A percentile compares a stretch with the other conserved stretches of the same genome.
Evolutionary conservation across 2,888 invertebrate genomes (phyloP).

Genomic region (Tetanocera ferruginea): DNA sequence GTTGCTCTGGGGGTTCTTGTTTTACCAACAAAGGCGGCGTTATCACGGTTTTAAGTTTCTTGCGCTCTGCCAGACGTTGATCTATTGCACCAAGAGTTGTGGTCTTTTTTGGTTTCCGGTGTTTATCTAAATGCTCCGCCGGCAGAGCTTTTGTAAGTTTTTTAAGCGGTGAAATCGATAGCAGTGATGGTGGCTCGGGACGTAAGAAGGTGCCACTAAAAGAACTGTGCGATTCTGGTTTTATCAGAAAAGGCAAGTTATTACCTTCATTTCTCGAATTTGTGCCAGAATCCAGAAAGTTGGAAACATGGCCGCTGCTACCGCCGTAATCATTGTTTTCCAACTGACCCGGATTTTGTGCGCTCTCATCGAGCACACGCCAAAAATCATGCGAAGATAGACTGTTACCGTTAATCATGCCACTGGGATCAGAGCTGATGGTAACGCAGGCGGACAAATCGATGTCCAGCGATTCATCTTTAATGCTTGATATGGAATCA

Average conservation of each 20-base stretch:
- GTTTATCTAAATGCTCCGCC: conserved; percentile 36
- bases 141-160: conserved; percentile 48
- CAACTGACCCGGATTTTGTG: conserved; percentile 62
- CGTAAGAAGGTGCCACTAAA: conserved; percentile 63
- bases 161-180: conserved; percentile 57
- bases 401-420: conserved; percentile 63
- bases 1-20: conserved; percentile 57
- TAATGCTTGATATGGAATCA: conserved; percentile 68
- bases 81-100: neutral
- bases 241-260: conserved; percentile 33
- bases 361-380: conserved; percentile 66
- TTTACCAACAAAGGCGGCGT: conserved; percentile 59
- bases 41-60: conserved; percentile 18
- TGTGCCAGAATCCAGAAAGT: neutral
- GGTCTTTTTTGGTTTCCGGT: conserved; percentile 41
- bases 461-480: conserved; percentile 68
- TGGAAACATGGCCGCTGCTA: neutral
- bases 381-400: conserved; percentile 67
- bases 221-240: conserved; percentile 52
- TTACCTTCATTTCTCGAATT: neutral
- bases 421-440: conserved; percentile 60
- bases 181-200: conserved; percentile 59
- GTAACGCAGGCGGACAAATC: conserved; percentile 69
- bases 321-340: conserved; percentile 50
- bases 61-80: conserved; percentile 13